Evolutionary conservation across 35 echinoderm and acorn worm species (phyloP).

Genomic region (Ophioderma brevispina): DNA sequence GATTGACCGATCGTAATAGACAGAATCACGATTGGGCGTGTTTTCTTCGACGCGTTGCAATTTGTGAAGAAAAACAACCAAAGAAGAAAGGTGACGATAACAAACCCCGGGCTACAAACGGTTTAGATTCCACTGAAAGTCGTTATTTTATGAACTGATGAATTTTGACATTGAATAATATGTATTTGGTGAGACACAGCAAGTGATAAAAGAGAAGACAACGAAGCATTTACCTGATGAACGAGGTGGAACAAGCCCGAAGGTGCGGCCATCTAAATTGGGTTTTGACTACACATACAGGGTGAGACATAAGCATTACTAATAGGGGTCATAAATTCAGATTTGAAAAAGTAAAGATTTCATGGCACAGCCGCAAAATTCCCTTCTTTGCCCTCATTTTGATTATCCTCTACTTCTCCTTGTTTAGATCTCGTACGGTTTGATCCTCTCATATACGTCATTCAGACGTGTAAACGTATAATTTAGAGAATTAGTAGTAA

Average conservation of each 20-base stretch:
- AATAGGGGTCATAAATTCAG: no score
- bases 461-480: no score
- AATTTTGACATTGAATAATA: constrained; percentile 15
- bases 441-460: no score
- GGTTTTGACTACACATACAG: neutral
- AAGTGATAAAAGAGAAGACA: constrained; percentile 2
- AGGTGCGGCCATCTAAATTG: neutral
- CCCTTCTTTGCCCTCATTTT: no score
- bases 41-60: neutral
- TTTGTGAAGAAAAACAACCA: neutral
- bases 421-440: no score
- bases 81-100: neutral
- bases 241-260: neutral
- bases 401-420: no score
- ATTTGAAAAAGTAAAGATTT: no score
- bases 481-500: no score
- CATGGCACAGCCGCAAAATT: no score
- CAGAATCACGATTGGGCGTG: neutral
- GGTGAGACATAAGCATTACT: neutral
- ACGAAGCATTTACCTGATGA: neutral
- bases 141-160: constrained; percentile 6
- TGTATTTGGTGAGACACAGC: neutral
- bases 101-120: neutral
- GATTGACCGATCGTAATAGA: neutral
- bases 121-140: neutral